Conservation (phyloP, 2,113 vertebrate genomes). For the Melospiza melodia region DNA sequence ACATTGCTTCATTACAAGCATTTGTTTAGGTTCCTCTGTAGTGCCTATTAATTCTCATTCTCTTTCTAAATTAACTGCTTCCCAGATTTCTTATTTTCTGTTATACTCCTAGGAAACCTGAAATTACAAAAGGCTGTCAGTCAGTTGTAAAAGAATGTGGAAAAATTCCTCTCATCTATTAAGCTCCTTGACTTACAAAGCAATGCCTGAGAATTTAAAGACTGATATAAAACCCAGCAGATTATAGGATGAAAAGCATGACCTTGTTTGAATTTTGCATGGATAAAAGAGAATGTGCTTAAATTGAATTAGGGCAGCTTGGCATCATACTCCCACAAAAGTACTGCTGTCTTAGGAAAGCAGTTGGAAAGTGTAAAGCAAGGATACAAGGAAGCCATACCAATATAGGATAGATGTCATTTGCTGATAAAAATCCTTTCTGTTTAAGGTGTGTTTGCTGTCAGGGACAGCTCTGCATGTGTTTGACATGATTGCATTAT, state of each 20-base stretch:
- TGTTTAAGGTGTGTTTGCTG: background rate
- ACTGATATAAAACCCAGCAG: background rate
- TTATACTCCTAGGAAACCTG: background rate
- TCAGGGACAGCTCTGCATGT: background rate
- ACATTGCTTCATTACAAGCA: background rate
- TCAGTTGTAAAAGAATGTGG: background rate
- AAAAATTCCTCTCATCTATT: slow-evolving; percentile 4
- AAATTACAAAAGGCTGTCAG: background rate
- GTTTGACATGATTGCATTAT: background rate
- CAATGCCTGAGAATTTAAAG: background rate
- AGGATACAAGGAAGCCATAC: background rate
- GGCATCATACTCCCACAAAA: background rate
- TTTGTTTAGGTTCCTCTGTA: background rate
- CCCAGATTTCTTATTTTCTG: background rate
- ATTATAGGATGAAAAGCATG: slow-evolving; percentile 28
- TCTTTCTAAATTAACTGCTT: background rate
- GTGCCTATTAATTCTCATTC: background rate
- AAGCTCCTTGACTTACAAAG: slow-evolving; percentile 6
- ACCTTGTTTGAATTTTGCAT: slow-evolving; percentile 18
- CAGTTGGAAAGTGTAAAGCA: background rate
- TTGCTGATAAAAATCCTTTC: background rate
- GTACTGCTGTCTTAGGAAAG: background rate
- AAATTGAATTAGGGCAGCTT: slow-evolving; percentile 6
- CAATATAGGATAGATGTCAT: background rate
- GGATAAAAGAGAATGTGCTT: background rate